Evolutionary conservation across 2,888 invertebrate species (phyloP), one percentile per base, ranked within the genome.

Genomic region (Panopea generosa): DNA sequence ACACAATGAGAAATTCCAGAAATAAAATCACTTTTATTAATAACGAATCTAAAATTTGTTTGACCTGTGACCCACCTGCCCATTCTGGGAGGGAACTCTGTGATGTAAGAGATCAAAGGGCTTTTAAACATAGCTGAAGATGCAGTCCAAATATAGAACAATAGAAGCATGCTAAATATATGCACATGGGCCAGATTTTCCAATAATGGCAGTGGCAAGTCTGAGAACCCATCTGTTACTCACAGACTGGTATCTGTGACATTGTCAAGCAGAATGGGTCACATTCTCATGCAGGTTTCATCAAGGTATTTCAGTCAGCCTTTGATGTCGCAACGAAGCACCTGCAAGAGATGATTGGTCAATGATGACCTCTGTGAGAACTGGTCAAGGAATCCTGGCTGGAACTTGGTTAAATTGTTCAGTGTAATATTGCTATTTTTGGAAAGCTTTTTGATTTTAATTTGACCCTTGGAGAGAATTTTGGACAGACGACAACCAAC

Each of bases 91-190:
- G 75, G 75, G 75, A 75, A 75, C 59, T 20, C 40, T 29, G 22
- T 75, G 69, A 75, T 66, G 69, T 43, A 75, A 75, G 56, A 75
- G 65, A 75, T 75, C 75, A 75, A 75, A 75, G 75, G 75, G 56
- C 26, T 22, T 38, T 22, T 38, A 7, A 11, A 33, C 33, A 27
- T 49, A 43, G 26, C 56, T 45, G 29, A 49, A 40, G 18, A 22
- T 38, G 40, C 18, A 52, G 22, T 45, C 45, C 40, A 33, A 33
- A 33, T 33, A 56, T 40, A 52, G 62, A 57, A 70, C 70, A 70
- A 70, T 62, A 29, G 52, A 50, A 0, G 29, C 18, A 55, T 71
- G 62, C 59, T 65, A 59, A 59, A 65, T 65, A 59, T 71, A 57
- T 65, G 65, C 47, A 65, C 33, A 55, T 43, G 52, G 65, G 24